A percentile compares a stretch with the other conserved stretches of the same genome.
Evolutionary conservation across 2,113 vertebrate genomes (phyloP).

Genomic region (Colistium nudipinnis): DNA sequence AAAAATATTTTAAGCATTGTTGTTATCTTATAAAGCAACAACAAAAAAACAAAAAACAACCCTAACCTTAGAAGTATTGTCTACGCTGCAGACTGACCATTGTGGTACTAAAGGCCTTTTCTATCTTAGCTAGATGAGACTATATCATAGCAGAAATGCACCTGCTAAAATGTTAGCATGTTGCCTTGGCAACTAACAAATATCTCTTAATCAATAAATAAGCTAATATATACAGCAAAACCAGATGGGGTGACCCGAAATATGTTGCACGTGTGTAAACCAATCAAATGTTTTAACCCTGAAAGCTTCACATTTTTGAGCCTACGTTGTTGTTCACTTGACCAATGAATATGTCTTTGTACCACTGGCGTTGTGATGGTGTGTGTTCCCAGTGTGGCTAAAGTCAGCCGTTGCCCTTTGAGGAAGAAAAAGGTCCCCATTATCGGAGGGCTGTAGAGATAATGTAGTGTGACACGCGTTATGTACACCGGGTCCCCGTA

Average conservation of each 20-base stretch:
- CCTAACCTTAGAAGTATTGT: neutral
- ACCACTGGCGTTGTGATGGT: constrained; percentile 2
- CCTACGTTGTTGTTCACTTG: constrained; percentile 4
- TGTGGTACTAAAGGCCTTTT: neutral
- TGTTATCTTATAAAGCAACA: constrained; percentile 33
- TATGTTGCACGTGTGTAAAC: constrained; percentile 33
- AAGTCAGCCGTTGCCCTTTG: constrained; percentile 77
- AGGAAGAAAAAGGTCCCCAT: constrained; percentile 80
- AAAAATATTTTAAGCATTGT: neutral
- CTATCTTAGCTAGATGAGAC: neutral
- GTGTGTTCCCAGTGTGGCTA: constrained; percentile 47
- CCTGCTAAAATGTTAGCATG: neutral
- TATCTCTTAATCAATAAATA: neutral
- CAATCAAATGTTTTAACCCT: neutral
- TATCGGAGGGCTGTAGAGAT: constrained; percentile 85
- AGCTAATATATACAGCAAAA: neutral
- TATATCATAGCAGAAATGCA: neutral
- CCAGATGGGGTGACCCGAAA: neutral
- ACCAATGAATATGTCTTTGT: constrained; percentile 11
- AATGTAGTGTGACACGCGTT: constrained; percentile 87
- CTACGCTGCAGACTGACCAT: neutral
- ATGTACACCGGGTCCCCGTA: constrained; percentile 83
- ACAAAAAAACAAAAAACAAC: too few relatives aligned
- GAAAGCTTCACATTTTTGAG: constrained; percentile 3
- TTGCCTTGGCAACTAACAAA: neutral